Evolutionary conservation across 2,888 invertebrate genomes (phyloP), one percentile per base, ranked within the genome.

Genomic region (Hedychridium roseum): DNA sequence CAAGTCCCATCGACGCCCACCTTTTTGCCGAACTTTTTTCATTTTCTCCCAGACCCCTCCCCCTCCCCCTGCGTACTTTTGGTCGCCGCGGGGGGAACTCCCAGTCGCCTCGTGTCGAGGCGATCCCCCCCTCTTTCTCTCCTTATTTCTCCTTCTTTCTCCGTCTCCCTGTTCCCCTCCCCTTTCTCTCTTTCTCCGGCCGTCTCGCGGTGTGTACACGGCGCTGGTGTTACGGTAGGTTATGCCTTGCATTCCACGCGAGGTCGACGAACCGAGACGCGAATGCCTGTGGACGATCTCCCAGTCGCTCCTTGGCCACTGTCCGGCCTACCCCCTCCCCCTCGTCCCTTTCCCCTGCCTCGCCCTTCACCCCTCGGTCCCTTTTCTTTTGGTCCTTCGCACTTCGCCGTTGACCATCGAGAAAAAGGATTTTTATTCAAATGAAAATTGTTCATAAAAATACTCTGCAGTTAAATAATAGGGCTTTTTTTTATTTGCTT

Each of bases 211-310:
- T 12, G 21, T 16, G 42, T 23, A 37, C 15, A 43, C 46, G 46
- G 66, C 63, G 68, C 65, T 63, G 66, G 64, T 73, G 74, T 75
- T 75, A 75, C 74, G 75, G 74, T 74, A 75, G 75, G 75, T 74
- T 76, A 75, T 75, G 74, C 73, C 68, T 72, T 64, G 74, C 74
- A 75, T 75, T 74, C 74, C 74, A 72, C 60, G 57, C 61, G 72
- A 72, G 75, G 75, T 75, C 75, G 73, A 73, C 73, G 75, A 74
- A 74, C 75, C 73, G 68, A 67, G 69, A 70, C 72, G n/a, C n/a
- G 73, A 70, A 64, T 66, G 67, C 53, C 57, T 56, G 60, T 54
- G 53, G 51, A 51, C 52, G 42, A 38, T n/a, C n/a, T 38, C 31
- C 40, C 18, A 28, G 26, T 54, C 53, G 56, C 57, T 65, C 51